phyloP scores from a whole-genome alignment of 2,797 vertebrate species.

The Sphenodon punctatus region DNA sequence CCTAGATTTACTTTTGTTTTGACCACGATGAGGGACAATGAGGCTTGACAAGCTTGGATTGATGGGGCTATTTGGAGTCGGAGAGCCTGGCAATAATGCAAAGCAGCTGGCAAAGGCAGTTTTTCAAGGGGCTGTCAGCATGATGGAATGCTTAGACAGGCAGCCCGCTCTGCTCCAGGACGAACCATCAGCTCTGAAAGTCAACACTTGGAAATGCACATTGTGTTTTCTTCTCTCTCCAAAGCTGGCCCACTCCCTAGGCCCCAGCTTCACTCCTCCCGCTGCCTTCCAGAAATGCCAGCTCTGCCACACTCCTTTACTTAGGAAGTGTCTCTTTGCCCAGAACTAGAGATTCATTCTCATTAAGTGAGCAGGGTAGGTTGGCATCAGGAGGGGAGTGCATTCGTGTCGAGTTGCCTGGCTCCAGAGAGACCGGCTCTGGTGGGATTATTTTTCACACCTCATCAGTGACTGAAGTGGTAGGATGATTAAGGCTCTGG shows the following conservation, averaged over 20 bases:
- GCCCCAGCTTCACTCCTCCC: neutral
- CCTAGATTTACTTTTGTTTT: constrained; percentile 41
- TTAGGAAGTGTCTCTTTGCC: neutral
- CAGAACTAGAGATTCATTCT: neutral
- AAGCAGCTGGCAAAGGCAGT: constrained; percentile 53
- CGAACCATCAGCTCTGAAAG: constrained; percentile 20
- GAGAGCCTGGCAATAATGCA: constrained; percentile 52
- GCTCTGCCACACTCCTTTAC: neutral
- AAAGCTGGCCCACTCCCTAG: neutral
- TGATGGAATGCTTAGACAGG: constrained; percentile 45
- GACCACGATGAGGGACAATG: constrained; percentile 38
- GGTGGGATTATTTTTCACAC: neutral
- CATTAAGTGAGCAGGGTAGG: neutral
- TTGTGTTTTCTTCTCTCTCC: neutral
- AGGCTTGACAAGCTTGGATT: constrained; percentile 55
- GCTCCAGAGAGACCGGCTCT: neutral
- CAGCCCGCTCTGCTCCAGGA: constrained; percentile 16
- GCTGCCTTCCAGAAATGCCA: neutral
- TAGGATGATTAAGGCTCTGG: neutral
- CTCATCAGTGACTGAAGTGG: neutral
- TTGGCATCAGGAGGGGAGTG: neutral
- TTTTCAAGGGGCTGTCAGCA: constrained; percentile 53
- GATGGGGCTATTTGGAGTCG: constrained; percentile 51
- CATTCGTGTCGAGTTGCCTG: neutral
- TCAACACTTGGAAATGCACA: neutral